Evolutionary conservation across 2,113 vertebrate species (phyloP).

Genomic region (Daphoenositta chrysoptera): DNA sequence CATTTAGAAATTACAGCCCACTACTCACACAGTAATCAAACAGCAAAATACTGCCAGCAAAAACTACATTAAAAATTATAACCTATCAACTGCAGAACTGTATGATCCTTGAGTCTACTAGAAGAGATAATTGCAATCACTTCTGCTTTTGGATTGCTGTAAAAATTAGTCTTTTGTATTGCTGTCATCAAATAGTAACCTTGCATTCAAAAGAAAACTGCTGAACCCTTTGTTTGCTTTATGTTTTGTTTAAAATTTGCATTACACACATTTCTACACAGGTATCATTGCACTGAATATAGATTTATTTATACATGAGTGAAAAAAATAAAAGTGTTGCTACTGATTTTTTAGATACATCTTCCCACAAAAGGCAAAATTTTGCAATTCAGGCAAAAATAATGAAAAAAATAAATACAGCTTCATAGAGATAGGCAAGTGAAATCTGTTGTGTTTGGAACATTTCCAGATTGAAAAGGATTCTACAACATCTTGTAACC

Average conservation of each 20-base stretch:
- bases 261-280: neutral
- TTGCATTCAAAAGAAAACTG: neutral
- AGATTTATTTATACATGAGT: neutral
- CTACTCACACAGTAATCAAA: neutral
- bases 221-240: neutral
- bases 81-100: neutral
- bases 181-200: neutral
- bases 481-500: neutral
- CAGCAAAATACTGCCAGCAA: neutral
- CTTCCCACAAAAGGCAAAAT: neutral
- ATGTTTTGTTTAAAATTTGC: neutral
- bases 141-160: neutral
- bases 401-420: neutral
- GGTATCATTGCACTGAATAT: neutral
- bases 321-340: neutral
- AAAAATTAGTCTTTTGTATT: neutral
- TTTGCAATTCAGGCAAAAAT: neutral
- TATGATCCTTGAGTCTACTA: neutral
- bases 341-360: neutral
- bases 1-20: neutral
- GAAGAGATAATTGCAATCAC: neutral
- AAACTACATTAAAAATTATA: neutral
- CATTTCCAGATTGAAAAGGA: neutral
- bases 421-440: neutral
- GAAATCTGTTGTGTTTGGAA: constrained; percentile 16